Evolutionary conservation across 2,113 vertebrate species (phyloP).

Genomic region (Leucoraja erinaceus): DNA sequence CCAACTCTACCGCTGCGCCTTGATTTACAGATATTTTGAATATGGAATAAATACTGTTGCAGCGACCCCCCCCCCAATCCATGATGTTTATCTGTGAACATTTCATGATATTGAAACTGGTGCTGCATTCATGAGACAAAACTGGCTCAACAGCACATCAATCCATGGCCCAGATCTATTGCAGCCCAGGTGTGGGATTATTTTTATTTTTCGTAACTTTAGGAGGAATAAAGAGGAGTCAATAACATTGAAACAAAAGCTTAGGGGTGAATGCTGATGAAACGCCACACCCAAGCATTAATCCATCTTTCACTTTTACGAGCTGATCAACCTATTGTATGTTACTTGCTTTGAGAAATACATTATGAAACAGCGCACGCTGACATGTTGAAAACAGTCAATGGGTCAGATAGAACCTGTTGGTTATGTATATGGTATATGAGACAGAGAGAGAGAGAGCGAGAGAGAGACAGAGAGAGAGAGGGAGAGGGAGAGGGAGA

Average conservation of each 20-base stretch:
- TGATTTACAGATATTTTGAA: neutral
- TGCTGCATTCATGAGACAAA: neutral
- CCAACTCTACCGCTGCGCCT: too few relatives aligned
- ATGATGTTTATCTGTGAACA: neutral
- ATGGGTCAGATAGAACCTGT: too few relatives aligned
- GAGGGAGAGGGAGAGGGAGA: too few relatives aligned
- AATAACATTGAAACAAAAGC: neutral
- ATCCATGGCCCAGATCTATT: neutral
- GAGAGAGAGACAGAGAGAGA: too few relatives aligned
- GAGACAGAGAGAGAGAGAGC: too few relatives aligned
- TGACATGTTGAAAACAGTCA: too few relatives aligned
- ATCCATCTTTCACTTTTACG: neutral
- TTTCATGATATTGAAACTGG: neutral
- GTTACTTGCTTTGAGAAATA: neutral
- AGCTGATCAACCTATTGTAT: neutral
- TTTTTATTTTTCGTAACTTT: neutral
- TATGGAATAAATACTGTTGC: neutral
- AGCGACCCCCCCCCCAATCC: neutral
- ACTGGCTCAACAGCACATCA: neutral
- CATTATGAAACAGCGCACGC: too few relatives aligned
- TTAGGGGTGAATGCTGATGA: neutral
- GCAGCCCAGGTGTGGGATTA: neutral
- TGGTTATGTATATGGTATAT: too few relatives aligned
- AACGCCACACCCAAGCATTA: neutral
- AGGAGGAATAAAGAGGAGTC: slow-evolving; percentile 17